phyloP scores from a whole-genome alignment of 2,888 invertebrate species.

The Platycheirus albimanus region DNA sequence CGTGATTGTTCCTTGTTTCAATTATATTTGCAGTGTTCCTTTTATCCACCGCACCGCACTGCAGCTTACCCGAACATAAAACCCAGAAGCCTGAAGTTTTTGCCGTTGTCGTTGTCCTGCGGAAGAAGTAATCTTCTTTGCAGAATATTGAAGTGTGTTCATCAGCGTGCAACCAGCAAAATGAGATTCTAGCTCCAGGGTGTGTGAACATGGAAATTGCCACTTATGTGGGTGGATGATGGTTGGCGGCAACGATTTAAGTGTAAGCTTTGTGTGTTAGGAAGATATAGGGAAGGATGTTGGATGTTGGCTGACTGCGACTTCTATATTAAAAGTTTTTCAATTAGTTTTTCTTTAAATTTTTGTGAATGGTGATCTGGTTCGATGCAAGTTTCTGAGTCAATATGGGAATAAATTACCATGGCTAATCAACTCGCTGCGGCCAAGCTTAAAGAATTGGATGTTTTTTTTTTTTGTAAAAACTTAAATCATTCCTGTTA shows the following conservation, averaged over 20 bases:
- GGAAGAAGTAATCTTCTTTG: constrained; percentile 59
- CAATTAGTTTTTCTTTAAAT: constrained; percentile 14
- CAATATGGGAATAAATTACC: no score
- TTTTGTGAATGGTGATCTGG: no score
- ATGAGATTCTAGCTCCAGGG: constrained; percentile 80
- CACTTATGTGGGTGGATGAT: constrained; percentile 70
- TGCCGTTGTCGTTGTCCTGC: constrained; percentile 12
- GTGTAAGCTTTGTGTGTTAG: constrained; percentile 47
- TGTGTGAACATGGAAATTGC: constrained; percentile 80
- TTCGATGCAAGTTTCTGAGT: no score
- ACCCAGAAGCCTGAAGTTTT: no score
- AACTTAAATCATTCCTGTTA: no score
- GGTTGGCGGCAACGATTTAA: constrained; percentile 62
- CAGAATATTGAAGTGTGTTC: constrained; percentile 43
- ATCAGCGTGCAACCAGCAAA: constrained; percentile 74
- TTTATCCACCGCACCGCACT: constrained; percentile 30
- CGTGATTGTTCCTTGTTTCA: constrained; percentile 75
- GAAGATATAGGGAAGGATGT: not conserved
- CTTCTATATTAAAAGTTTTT: constrained; percentile 19
- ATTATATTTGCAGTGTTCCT: constrained; percentile 70
- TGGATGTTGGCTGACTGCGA: not conserved
- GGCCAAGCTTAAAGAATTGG: no score
- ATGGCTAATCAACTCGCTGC: no score
- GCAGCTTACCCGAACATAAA: not conserved
- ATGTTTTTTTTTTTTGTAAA: no score